phyloP scores from a whole-genome alignment of 1,140 invertebrate species.

The Stegodyphus dumicola region DNA sequence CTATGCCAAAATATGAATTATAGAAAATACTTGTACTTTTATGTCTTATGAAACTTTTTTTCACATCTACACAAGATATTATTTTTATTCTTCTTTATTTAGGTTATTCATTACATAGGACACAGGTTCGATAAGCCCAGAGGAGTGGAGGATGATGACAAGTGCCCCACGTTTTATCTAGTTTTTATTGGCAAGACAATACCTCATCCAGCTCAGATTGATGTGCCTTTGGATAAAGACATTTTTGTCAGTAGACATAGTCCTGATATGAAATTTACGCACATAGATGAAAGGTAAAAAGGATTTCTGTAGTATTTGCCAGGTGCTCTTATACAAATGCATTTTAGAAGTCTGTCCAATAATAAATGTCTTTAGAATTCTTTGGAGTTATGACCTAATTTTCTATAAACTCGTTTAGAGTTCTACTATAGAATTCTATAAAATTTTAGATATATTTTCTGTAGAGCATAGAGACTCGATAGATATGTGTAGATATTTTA shows the following conservation, averaged over 20 bases:
- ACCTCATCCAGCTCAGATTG: constrained; percentile 92
- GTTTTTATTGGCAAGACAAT: constrained; percentile 88
- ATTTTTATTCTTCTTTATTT: constrained; percentile 64
- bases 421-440: background rate
- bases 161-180: constrained; percentile 70
- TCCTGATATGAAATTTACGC: constrained; percentile 93
- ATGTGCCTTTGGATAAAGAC: constrained; percentile 81
- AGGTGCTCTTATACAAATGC: background rate
- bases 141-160: constrained; percentile 9
- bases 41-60: background rate
- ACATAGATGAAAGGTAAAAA: constrained; percentile 91
- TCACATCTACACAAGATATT: too few species aligned
- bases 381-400: background rate
- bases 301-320: background rate
- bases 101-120: constrained; percentile 91
- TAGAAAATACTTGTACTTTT: background rate
- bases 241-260: constrained; percentile 92
- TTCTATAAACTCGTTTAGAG: background rate
- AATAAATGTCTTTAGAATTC: background rate
- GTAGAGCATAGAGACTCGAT: background rate
- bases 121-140: constrained; percentile 73
- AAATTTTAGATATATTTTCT: background rate
- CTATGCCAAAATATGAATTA: too few species aligned
- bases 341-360: background rate
- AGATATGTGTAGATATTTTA: background rate